phyloP scores from a whole-genome alignment of 37 sponge, comb jelly and placozoan genomes.

The Beroe forskalii region DNA sequence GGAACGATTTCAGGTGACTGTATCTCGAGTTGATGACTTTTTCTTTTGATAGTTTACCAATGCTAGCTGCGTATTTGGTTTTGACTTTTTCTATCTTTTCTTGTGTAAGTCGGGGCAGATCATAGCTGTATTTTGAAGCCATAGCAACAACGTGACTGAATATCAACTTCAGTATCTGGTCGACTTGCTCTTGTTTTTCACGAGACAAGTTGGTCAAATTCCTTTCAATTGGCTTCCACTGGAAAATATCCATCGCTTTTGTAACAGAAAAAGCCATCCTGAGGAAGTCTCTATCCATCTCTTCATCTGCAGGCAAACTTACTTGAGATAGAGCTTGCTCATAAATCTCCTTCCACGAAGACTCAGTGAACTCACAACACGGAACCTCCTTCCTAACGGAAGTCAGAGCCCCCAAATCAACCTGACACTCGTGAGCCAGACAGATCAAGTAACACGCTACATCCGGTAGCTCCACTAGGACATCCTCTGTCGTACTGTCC shows the following conservation, averaged over 20 bases:
- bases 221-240: not conserved
- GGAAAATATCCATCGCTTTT: not conserved
- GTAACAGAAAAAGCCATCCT: not conserved
- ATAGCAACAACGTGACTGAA: not conserved
- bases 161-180: not conserved
- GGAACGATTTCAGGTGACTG: not conserved
- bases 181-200: not conserved
- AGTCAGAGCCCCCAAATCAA: not conserved
- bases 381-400: not conserved
- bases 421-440: conserved; percentile 43
- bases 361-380: not conserved
- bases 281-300: not conserved
- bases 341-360: conserved; percentile 1
- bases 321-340: not conserved
- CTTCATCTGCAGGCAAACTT: not conserved
- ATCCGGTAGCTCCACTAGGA: not conserved
- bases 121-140: conserved; percentile 1
- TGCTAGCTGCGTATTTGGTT: not conserved
- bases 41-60: not conserved
- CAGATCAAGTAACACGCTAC: conserved; percentile 16
- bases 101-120: not conserved
- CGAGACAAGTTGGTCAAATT: not conserved
- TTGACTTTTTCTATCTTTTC: not conserved
- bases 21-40: not conserved
- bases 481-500: not conserved